Conservation (phyloP, 2,888 invertebrate species). For the Rhorus exstirpatorius region DNA sequence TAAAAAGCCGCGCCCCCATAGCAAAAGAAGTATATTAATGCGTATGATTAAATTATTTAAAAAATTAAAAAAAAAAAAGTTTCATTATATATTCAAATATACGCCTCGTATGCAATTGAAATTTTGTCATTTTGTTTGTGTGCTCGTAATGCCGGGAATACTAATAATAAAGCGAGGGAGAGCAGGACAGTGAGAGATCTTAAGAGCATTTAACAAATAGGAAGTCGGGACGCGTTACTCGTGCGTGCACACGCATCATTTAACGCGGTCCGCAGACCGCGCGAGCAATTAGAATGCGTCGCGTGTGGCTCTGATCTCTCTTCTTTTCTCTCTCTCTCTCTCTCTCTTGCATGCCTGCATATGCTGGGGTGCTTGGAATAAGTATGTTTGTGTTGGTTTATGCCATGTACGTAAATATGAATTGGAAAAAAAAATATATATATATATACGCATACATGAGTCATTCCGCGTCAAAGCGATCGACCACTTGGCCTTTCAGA, state of each 20-base stretch:
- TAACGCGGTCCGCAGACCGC: conserved; percentile 74
- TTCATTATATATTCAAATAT: too few relatives aligned
- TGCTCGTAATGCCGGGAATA: not conserved
- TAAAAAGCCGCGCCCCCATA: too few relatives aligned
- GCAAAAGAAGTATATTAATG: too few relatives aligned
- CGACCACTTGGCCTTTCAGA: not conserved
- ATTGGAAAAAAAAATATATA: not conserved
- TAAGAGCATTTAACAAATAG: conserved; percentile 50
- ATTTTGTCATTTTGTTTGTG: conserved; percentile 3
- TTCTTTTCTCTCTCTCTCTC: too few relatives aligned
- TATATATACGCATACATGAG: not conserved
- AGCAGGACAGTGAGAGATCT: conserved; percentile 2
- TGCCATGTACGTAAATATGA: not conserved
- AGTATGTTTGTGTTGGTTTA: conserved; percentile 12
- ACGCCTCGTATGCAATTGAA: too few relatives aligned
- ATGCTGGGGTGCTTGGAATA: conserved; percentile 24
- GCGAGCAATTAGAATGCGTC: conserved; percentile 77
- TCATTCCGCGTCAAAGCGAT: not conserved
- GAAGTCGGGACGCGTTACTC: conserved; percentile 69
- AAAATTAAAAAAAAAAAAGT: too few relatives aligned
- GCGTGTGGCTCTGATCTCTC: conserved; percentile 71
- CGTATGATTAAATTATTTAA: too few relatives aligned
- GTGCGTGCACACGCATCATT: conserved; percentile 76
- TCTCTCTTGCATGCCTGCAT: too few relatives aligned
- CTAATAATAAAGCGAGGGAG: not conserved